Base-by-base conservation (phyloP, 2,888 invertebrate genomes). In the Neoaliturus tenellus region DNA sequence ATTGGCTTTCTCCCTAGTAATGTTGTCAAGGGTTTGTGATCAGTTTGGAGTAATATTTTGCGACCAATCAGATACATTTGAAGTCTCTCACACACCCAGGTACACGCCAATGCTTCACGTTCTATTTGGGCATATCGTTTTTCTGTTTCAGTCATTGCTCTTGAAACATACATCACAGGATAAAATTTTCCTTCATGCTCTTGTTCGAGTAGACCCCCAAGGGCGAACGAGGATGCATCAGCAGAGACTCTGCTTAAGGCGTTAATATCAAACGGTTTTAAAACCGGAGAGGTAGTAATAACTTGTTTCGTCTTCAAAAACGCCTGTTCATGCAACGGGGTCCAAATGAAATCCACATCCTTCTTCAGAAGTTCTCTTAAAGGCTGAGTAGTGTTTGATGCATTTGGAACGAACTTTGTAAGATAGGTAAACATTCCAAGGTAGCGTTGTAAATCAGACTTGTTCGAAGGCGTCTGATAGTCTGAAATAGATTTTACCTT, bases 11-110 rank as follows among this genome's bases (percentile, higher is more conserved):
- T 87, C 80, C 88, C 87, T 10, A 90, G 75, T 5, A 90, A 83
- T 20, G 89, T 85, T 0, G 90, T 80, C 4, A 90, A 85, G 0
- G 90, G 90, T 84, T 89, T 90, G 86, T 90, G 90, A 84, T 91
- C 90, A 0, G 90, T 91, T 85, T 88, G 87, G 1, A 90, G 81
- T 20, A 67, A 81, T 48, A 90, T 86, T 33, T 86, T 58, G 35
- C 86, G 86, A 8, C 89, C 89, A 8, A 86, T 85, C 14, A 90
- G 75, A 83, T 87, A 90, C 35, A 90, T 88, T 69, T 87, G 81
- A 81, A 90, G 89, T 82, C 87, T 87, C 81, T 90, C 89, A 8
- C 88, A 87, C 2, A 89, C 89, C 87, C 88, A 89, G 0, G 87
- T 87, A 0, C 39, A 39, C 8, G 39, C 39, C 12, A 39, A 39